These are phyloP conservation scores for Oxycera nigricornis DNA, from an alignment of 2,888 invertebrate species.

Conservation along the genomic window DNA sequence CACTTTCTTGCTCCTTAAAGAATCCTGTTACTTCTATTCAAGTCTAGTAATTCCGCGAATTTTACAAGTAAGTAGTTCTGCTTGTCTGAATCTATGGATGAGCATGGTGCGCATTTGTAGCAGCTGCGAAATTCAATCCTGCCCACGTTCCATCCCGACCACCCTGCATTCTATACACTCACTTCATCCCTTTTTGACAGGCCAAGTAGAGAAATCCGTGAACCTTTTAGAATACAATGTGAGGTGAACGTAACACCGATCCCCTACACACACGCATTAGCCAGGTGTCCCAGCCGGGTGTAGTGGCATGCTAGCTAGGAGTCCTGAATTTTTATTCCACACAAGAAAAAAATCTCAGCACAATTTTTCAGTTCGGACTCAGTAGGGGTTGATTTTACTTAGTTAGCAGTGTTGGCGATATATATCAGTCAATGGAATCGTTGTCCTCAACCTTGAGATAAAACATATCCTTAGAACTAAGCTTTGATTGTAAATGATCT, in stretches of 20 bases:
- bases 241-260: conserved; percentile 38
- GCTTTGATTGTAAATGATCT: no score
- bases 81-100: background rate
- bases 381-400: conserved; percentile 7
- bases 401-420: background rate
- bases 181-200: conserved; percentile 2
- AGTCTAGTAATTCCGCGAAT: conserved; percentile 29
- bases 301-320: conserved; percentile 27
- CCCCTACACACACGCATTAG: conserved; percentile 34
- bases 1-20: background rate
- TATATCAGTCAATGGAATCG: no score
- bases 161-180: conserved; percentile 6
- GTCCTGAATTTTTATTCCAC: background rate
- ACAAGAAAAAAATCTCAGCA: conserved; percentile 10
- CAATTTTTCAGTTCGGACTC: background rate
- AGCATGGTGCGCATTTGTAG: conserved; percentile 26
- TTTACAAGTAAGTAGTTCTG: conserved; percentile 16
- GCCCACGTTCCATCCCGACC: conserved; percentile 37
- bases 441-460: no score
- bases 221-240: conserved; percentile 14
- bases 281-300: conserved; percentile 40
- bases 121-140: conserved; percentile 35
- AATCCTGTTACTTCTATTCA: conserved; percentile 22
- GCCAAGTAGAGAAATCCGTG: conserved; percentile 8
- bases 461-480: no score